These are phyloP conservation scores for Steinernema feltiae DNA, from an alignment of 1,140 invertebrate genomes.

Conservation along the genomic window DNA sequence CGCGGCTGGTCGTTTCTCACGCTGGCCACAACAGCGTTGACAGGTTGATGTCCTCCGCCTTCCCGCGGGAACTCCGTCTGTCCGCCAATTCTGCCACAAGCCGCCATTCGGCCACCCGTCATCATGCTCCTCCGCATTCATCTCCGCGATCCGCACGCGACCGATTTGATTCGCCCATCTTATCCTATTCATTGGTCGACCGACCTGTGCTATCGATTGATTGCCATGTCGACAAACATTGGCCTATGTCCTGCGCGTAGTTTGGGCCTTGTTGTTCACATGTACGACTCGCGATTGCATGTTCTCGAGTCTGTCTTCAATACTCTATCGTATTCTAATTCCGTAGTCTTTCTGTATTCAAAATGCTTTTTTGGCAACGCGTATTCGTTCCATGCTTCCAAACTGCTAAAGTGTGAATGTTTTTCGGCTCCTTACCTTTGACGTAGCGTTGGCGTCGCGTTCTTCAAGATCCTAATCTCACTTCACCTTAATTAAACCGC, in stretches of 20 bases:
- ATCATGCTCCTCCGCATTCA: not conserved
- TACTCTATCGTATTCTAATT: not conserved
- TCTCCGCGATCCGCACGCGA: not conserved
- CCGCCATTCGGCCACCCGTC: not conserved
- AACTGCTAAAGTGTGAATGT: no score
- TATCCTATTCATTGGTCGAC: not conserved
- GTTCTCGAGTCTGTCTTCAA: not conserved
- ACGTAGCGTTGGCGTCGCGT: no score
- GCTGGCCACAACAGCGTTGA: not conserved
- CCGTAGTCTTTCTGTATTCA: not conserved
- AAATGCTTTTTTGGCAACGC: no score
- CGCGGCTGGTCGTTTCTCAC: not conserved
- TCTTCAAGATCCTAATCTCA: not conserved
- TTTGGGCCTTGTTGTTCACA: slow-evolving; percentile 1
- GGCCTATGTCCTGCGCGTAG: slow-evolving; percentile 3
- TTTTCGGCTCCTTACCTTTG: not conserved
- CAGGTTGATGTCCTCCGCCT: not conserved
- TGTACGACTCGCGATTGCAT: not conserved
- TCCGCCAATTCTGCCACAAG: no score
- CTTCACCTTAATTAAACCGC: not conserved
- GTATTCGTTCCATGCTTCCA: no score
- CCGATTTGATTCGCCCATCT: not conserved
- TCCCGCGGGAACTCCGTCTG: not conserved
- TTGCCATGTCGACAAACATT: slow-evolving; percentile 13
- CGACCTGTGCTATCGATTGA: slow-evolving; percentile 8